These are phyloP conservation scores for Pachyseris speciosa DNA, from an alignment of 64 coral and sea anemone species.

Conservation along the genomic window DNA sequence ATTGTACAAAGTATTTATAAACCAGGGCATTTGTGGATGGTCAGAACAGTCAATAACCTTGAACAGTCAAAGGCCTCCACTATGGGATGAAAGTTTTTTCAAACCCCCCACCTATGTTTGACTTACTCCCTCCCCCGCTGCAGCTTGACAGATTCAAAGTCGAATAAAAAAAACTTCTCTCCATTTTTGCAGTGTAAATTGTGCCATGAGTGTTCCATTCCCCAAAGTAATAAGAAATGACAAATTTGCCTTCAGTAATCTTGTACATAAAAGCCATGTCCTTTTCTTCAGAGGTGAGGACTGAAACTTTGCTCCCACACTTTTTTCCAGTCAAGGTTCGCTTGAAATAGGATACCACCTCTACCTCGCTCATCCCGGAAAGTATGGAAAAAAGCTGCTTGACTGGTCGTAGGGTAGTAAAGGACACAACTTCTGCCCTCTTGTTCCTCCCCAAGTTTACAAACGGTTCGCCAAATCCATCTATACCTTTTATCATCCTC, in stretches of 20 bases:
- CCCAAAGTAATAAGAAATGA: slow-evolving; percentile 68
- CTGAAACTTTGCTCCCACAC: slow-evolving; percentile 39
- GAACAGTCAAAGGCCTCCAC: not conserved
- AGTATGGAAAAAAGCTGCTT: slow-evolving; percentile 63
- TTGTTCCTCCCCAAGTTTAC: slow-evolving; percentile 54
- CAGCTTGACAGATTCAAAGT: not conserved
- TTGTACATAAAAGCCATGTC: slow-evolving; percentile 72
- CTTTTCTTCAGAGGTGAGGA: slow-evolving; percentile 66
- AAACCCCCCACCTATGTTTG: not conserved
- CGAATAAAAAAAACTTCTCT: not conserved
- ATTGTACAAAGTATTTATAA: not conserved
- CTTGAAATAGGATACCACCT: slow-evolving; percentile 58
- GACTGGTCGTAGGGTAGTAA: slow-evolving; percentile 42
- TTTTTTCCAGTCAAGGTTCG: slow-evolving; percentile 31
- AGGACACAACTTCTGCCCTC: slow-evolving; percentile 65
- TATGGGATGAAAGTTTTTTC: not conserved
- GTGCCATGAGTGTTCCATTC: slow-evolving; percentile 80
- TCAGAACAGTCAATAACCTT: not conserved
- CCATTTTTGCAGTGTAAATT: slow-evolving; percentile 1
- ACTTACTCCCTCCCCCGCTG: too few species aligned
- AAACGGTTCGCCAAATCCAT: slow-evolving; percentile 54
- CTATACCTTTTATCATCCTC: slow-evolving; percentile 14
- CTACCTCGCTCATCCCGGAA: slow-evolving; percentile 6
- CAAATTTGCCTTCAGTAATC: slow-evolving; percentile 56
- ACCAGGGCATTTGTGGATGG: not conserved